A percentile compares a stretch with the other conserved stretches of the same genome.
Evolutionary conservation across 2,888 invertebrate species (phyloP).

Genomic region (Ormyrus rosae): DNA sequence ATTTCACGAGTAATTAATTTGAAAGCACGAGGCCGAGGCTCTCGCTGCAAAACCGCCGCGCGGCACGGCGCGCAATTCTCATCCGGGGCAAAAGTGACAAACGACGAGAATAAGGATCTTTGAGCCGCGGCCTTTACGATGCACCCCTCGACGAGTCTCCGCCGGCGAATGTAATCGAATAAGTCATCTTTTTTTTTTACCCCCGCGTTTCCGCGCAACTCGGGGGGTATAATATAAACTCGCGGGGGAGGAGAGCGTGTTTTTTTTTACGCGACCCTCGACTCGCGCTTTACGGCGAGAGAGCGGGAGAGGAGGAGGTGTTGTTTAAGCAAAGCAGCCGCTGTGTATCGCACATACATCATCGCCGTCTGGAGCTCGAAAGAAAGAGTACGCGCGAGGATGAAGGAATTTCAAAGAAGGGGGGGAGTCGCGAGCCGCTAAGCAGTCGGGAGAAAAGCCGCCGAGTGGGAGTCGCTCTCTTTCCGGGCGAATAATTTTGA

Average conservation of each 20-base stretch:
- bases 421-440: neutral
- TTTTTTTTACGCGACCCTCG: neutral
- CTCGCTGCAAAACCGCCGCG: no score
- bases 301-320: neutral
- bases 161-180: constrained; percentile 43
- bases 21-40: no score
- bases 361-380: constrained; percentile 7
- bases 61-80: neutral
- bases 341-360: constrained; percentile 42
- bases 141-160: constrained; percentile 27
- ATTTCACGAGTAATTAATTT: no score
- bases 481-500: no score
- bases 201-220: neutral
- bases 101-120: neutral
- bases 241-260: neutral
- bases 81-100: neutral
- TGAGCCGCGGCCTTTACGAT: neutral
- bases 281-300: neutral
- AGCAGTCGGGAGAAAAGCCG: constrained; percentile 11
- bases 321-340: constrained; percentile 37
- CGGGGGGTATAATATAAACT: constrained; percentile 31
- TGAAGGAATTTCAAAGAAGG: no score
- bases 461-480: neutral
- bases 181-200: constrained; percentile 31
- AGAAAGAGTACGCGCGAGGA: no score